These are phyloP conservation scores for Sinhomidia bicolor DNA, from an alignment of 2,888 invertebrate species.

Conservation along the genomic window DNA sequence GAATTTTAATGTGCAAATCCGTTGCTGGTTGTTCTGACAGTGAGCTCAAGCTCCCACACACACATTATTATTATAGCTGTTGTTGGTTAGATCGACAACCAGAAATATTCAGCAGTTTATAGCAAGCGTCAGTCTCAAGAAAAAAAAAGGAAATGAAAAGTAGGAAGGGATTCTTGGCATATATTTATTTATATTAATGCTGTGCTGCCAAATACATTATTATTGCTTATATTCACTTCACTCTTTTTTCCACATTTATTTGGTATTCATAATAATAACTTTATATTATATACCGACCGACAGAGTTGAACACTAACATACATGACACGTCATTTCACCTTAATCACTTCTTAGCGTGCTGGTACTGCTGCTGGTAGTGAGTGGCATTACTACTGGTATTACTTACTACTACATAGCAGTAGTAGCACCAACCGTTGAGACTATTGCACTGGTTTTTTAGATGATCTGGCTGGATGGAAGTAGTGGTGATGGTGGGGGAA, in stretches of 20 bases:
- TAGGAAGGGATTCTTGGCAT: conserved; percentile 21
- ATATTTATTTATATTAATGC: conserved; percentile 13
- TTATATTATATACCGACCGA: no score
- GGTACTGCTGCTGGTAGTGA: no score
- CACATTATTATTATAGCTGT: neutral
- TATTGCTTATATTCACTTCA: neutral
- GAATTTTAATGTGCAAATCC: no score
- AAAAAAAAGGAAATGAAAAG: neutral
- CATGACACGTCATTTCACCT: conserved; percentile 64
- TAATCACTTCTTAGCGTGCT: conserved; percentile 71
- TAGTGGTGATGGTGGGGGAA: no score
- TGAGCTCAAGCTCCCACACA: neutral
- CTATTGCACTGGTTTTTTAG: no score
- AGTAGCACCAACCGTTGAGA: no score
- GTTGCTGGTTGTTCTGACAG: neutral
- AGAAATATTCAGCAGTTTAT: no score
- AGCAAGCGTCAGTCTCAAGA: neutral
- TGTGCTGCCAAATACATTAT: conserved; percentile 15
- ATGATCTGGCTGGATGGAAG: no score
- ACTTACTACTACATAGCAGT: no score
- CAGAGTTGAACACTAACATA: neutral
- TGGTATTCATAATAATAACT: neutral
- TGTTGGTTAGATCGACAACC: no score
- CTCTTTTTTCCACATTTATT: neutral
- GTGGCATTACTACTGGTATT: no score